phyloP scores from a whole-genome alignment of 2,888 invertebrate species.

The Galeopsomyia nigrocyanea region DNA sequence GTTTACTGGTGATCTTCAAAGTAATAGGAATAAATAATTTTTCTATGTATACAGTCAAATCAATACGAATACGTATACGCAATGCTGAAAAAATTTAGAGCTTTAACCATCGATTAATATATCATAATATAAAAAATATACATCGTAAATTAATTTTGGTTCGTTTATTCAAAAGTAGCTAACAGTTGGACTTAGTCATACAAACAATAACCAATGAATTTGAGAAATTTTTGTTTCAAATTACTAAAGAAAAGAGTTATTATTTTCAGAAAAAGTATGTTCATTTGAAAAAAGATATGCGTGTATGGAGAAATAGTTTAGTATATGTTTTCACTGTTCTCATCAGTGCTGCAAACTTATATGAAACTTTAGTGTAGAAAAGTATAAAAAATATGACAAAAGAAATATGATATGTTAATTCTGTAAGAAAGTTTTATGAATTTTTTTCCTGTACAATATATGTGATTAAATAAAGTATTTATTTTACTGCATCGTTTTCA shows the following conservation, averaged over 20 bases:
- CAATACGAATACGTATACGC: constrained; percentile 21
- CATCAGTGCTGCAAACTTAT: no score
- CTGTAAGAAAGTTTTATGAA: constrained; percentile 58
- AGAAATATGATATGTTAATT: constrained; percentile 44
- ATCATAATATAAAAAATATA: constrained; percentile 25
- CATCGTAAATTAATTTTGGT: no score
- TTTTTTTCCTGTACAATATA: constrained; percentile 64
- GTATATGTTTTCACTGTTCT: no score
- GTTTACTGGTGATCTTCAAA: no score
- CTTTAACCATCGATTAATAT: constrained; percentile 31
- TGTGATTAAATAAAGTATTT: constrained; percentile 64
- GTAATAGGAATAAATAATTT: no score
- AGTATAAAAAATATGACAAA: constrained; percentile 16
- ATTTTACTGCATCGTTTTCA: constrained; percentile 65
- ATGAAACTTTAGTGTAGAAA: constrained; percentile 26
- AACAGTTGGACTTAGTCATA: no score
- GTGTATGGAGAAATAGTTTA: constrained; percentile 21
- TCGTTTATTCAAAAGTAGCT: no score
- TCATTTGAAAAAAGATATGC: background rate
- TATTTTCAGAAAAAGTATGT: background rate
- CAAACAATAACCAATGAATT: no score
- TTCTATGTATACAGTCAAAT: no score
- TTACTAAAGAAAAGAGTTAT: constrained; percentile 1
- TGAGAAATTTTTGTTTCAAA: no score
- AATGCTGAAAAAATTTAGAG: constrained; percentile 21